Evolutionary conservation across 1,140 invertebrate genomes (phyloP), one percentile per base, ranked within the genome.

Genomic region (Hesperophylax magnus): DNA sequence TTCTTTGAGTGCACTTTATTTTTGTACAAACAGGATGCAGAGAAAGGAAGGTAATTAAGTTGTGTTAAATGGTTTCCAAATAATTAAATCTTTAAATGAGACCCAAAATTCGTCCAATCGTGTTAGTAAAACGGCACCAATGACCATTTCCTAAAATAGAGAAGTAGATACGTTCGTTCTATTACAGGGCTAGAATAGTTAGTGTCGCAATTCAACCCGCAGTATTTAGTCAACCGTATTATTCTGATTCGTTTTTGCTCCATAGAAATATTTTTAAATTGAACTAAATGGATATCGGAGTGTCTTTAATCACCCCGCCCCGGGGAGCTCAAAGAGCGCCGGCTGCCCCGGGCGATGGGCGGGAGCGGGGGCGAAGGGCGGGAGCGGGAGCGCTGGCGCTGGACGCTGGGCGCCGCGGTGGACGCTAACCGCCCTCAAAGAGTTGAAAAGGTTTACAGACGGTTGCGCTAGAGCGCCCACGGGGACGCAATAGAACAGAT

Each of bases 371-470:
- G 24, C 20, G 61, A 0, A 7, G 24, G 15, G 24, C 20, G 20
- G 61, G 61, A 24, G 24, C 9, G 18, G n/a, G 15, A 3, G 17
- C 58, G 20, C 17, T 22, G 61, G 24, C 9, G 18, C 15, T 8
- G 15, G 24, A 6, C 39, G 39, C 9, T 11, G 39, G 39, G 39
- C 39, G 39, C 39, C 39, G 2, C 20, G 20, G 3, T 7, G 18
- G 18, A 8, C 61, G 24, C 20, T 17, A 17, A 31, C 20, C 17
- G 56, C 8, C 56, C 75, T 20, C 56, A 61, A 77, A 60, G 75
- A 61, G 56, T 61, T 77, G 34, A 77, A 75, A 77, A 61, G 75
- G 75, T 77, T 77, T 58, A 77, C 75, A 77, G 75, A 77, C 63
- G 75, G 75, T 61, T 61, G 75, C 75, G 39, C 75, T 77, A 61